Percentiles rank a stretch among this genome's conserved stretches.
These are phyloP conservation scores for Arrhamphus sclerolepis DNA, from an alignment of 2,797 vertebrate genomes.

Conservation along the genomic window DNA sequence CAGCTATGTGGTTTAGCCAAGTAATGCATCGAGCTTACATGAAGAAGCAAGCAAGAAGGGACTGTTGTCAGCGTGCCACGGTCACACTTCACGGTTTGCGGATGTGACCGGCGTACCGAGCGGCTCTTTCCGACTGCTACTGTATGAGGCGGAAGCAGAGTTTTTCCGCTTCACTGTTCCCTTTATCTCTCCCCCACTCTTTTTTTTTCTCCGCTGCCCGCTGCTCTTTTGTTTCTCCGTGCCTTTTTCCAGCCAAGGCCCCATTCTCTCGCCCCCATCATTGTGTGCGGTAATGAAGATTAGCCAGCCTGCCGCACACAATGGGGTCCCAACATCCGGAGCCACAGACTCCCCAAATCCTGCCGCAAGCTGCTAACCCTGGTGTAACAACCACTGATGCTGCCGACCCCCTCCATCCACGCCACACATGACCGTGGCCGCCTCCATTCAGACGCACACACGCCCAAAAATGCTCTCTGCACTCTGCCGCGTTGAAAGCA, in stretches of 20 bases:
- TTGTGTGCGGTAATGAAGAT: conserved; percentile 80
- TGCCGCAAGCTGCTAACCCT: conserved; percentile 71
- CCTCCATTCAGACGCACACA: conserved; percentile 4
- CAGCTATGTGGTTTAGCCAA: too few relatives aligned
- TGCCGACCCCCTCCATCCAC: conserved; percentile 39
- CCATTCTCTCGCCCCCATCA: conserved; percentile 68
- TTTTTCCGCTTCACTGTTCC: conserved; percentile 72
- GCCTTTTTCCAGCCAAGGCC: conserved; percentile 70
- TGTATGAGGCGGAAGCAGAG: conserved; percentile 61
- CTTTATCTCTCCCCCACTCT: conserved; percentile 69
- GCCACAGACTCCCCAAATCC: conserved; percentile 74
- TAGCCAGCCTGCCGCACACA: conserved; percentile 76
- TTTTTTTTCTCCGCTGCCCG: conserved; percentile 39
- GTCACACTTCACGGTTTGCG: conserved; percentile 51
- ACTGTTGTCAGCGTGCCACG: conserved; percentile 57
- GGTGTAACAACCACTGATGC: conserved; percentile 64
- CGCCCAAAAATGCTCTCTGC: conserved; percentile 32
- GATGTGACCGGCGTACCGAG: conserved; percentile 60
- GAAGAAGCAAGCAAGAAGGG: conserved; percentile 29
- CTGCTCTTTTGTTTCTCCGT: conserved; percentile 68
- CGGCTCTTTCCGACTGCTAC: conserved; percentile 34
- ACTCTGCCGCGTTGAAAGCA: conserved; percentile 64
- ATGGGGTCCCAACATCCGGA: conserved; percentile 73
- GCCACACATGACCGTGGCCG: conserved; percentile 8
- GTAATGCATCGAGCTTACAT: too few relatives aligned